Base-by-base conservation (phyloP, 2,113 vertebrate genomes). In the Mustela nigripes region DNA sequence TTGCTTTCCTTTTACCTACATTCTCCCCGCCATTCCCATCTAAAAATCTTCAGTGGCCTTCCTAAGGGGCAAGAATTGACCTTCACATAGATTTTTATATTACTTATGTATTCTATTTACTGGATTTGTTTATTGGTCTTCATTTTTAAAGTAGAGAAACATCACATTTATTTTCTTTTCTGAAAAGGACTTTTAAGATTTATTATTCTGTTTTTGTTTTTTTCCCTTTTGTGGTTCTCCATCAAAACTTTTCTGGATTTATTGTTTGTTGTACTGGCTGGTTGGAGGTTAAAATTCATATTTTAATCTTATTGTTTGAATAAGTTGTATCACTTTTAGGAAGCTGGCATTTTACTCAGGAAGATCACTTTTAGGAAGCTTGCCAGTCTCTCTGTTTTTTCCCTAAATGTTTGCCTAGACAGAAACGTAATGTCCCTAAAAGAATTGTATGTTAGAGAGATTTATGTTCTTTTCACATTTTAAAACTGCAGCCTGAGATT, bases 241-340 rank as follows among this genome's bases (percentile, higher is more conserved):
- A 33, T 96, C 67, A 63, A 1, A 63, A 80, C 42, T 96, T 84
- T 92, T n/a, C 24, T 26, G 82, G 19, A 4, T 91, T 60, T 85
- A 56, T 74, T 91, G 14, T 74, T 80, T 81, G n/a, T 95, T 88
- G 1, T 93, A 73, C 39, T 91, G 28, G 9, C 69, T 96, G 48
- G 9, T 8, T 42, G 3, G 67, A 26, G 50, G 14, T 95, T 11
- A 89, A 97, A 94, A 96, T 19, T 79, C 45, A 1, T 62, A 42
- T 93, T 50, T 94, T 94, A 67, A 85, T 95, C 22, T 95, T 8
- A 60, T 81, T 81, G 21, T 90, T 82, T 93, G 87, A 69, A 50
- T 96, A 80, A 89, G 12, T 78, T 83, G 7, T 42, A 11, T 87
- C 89, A 87, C 60, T 81, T 92, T 26, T 78, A 58, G 89, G 71